Evolutionary conservation across 2,888 invertebrate genomes (phyloP).

Genomic region (Cheiracanthium punctorium): DNA sequence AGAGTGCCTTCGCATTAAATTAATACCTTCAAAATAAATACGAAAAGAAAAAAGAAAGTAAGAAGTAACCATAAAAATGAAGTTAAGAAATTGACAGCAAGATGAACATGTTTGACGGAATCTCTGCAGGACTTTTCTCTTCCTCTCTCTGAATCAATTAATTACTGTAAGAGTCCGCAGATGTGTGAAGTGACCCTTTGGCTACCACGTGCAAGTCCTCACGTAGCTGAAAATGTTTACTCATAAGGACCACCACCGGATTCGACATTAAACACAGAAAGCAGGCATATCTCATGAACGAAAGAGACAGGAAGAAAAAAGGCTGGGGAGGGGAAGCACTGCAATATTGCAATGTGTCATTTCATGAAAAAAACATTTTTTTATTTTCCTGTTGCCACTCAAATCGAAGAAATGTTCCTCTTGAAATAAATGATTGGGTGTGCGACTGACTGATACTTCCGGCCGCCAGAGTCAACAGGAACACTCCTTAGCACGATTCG

Average conservation of each 20-base stretch:
- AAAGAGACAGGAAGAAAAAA: no score
- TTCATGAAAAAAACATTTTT: background rate
- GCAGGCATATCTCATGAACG: background rate
- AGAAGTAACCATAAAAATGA: no score
- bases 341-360: background rate
- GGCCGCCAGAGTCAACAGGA: constrained; percentile 58
- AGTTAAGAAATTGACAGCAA: no score
- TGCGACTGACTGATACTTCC: constrained; percentile 64
- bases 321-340: no score
- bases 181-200: background rate
- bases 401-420: constrained; percentile 1
- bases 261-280: background rate
- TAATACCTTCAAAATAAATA: no score
- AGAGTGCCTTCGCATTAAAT: no score
- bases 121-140: no score
- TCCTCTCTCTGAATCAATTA: background rate
- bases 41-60: no score
- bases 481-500: background rate
- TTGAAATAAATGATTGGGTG: constrained; percentile 64
- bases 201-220: constrained; percentile 8
- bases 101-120: no score
- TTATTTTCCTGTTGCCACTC: background rate
- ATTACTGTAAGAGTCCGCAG: background rate
- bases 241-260: background rate
- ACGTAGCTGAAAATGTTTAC: background rate